Base-by-base conservation (phyloP, 37 sponge, comb jelly and placozoan species). In the Amphimedon queenslandica region DNA sequence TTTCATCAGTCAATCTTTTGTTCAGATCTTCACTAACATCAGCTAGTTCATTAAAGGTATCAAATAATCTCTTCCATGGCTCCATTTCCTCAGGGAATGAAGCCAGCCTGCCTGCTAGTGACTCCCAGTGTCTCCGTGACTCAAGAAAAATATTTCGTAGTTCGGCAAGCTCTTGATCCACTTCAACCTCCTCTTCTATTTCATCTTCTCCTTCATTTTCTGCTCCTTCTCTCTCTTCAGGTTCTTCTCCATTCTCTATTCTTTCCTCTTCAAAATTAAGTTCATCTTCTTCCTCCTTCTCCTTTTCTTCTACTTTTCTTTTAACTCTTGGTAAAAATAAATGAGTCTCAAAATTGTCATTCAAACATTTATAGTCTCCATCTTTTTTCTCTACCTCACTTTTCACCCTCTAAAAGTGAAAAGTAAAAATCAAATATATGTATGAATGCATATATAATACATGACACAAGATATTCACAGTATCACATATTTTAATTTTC, bases 51-150 rank as follows among this genome's bases (percentile, higher is more conserved):
- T 74, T 69, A 40, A 35, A 67, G 58, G 6, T 70, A 34, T 82
- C 75, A 1, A 47, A 55, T 61, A 82, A 16, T 28, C 74, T 38
- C 25, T 73, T 40, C 82, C 82, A 82, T 0, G 82, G 82, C 61
- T 37, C 33, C 0, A 55, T 58, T 0, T 23, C 42, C 0, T 39
- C 82, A 25, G 53, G 21, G 1, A 82, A 56, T 16, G 67, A 5
- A 1, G 66, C 29, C 30, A 74, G 56, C 27, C 57, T 42, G 29
- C 39, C 20, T 40, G 8, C 23, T 23, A 11, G 2, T 3, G 36
- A n/a, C 36, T 63, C 31, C 64, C 53, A 47, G 13, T 47, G 53
- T 47, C 13, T 13, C 13, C 13, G 8, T 47, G 13, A 18, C 53
- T 18, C 53, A 18, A 13, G 13, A 18, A 47, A 13, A 8, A 10